Evolutionary conservation across 1,140 invertebrate genomes (phyloP), one percentile per base, ranked within the genome.

Genomic region (Listronotus bonariensis): DNA sequence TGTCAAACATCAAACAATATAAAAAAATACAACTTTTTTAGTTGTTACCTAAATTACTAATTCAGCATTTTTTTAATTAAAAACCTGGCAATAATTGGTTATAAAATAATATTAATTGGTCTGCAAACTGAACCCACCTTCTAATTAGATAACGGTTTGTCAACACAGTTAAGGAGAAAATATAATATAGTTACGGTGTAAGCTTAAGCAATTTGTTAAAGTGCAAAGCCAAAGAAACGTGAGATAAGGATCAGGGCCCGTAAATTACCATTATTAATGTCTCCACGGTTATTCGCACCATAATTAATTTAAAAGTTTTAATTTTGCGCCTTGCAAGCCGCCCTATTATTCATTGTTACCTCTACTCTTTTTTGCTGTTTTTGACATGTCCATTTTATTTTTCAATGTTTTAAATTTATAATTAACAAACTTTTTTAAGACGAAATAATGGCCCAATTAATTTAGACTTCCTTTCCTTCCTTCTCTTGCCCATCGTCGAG

Each of bases 211-310:
- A 68, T 68, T 68, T 68, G 66, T 68, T 68, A 68, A 48, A 68
- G 66, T 68, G 60, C 59, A 57, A 61, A 64, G 49, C 56, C 53
- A 64, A 68, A 68, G 66, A 64, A 68, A 68, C 66, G 66, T 68
- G 66, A 68, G 66, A 68, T 68, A 64, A 61, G 55, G 57, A 68
- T 68, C 66, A 56, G 60, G 54, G 34, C 53, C 60, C 53, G 65
- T 67, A 67, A 67, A 67, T 67, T 67, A 67, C 65, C 51, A 60
- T 67, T 62, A 67, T 67, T 67, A 62, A 55, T 67, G 65, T 67
- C 65, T 57, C 58, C 65, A 48, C 52, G 42, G 57, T 58, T 57
- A 61, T 60, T 60, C 49, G 53, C 59, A 56, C 49, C 62, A 67
- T 67, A 67, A 67, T 67, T 67, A 67, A 60, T 60, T 62, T 55